Evolutionary conservation across 2,888 invertebrate genomes (phyloP).

Genomic region (Stenodera caucasica): DNA sequence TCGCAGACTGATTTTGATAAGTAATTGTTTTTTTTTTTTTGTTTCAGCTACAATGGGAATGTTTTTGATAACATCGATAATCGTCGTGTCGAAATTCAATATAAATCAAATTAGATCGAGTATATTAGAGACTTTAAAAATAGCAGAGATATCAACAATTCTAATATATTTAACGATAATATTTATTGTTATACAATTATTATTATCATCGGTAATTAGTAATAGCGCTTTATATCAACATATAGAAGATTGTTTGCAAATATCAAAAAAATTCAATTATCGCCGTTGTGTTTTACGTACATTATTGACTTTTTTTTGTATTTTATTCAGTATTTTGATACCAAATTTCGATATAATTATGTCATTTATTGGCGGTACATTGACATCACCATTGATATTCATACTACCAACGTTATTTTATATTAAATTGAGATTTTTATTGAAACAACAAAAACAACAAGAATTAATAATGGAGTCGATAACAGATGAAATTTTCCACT

Average conservation of each 20-base stretch:
- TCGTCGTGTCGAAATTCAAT: constrained; percentile 69
- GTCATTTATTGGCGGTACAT: constrained; percentile 81
- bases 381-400: constrained; percentile 82
- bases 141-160: constrained; percentile 60
- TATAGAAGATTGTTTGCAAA: constrained; percentile 73
- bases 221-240: constrained; percentile 82
- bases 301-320: constrained; percentile 67
- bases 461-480: constrained; percentile 35
- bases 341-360: constrained; percentile 86
- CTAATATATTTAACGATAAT: constrained; percentile 69
- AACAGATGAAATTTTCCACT: constrained; percentile 26
- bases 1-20: no score
- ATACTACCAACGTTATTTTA: constrained; percentile 83
- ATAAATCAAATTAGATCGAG: constrained; percentile 60
- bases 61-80: constrained; percentile 65
- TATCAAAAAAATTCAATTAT: constrained; percentile 76
- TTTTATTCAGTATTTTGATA: constrained; percentile 78
- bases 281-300: constrained; percentile 74
- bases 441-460: constrained; percentile 45
- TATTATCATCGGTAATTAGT: constrained; percentile 75
- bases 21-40: no score
- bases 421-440: constrained; percentile 65
- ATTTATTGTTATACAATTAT: constrained; percentile 75
- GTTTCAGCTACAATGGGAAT: constrained; percentile 63
- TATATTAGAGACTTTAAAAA: constrained; percentile 63